phyloP scores from a whole-genome alignment of 2,113 vertebrate species.

The Psophia crepitans region DNA sequence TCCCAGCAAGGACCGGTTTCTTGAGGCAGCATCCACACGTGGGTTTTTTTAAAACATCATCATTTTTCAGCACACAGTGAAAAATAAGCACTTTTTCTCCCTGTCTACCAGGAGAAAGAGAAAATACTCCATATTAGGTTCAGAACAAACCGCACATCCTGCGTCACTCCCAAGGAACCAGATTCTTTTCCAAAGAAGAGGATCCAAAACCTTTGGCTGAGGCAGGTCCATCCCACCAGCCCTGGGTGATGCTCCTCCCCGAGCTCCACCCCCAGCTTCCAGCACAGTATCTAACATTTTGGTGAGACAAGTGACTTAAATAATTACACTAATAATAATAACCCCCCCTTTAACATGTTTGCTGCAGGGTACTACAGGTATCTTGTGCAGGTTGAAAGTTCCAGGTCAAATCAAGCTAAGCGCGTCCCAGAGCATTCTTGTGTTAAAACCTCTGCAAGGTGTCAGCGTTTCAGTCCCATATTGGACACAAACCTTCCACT shows the following conservation, averaged over 20 bases:
- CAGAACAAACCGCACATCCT: neutral
- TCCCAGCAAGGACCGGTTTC: neutral
- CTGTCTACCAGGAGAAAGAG: fast-evolving
- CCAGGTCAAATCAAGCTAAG: neutral
- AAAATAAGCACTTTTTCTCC: fast-evolving
- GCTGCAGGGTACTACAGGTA: fast-evolving
- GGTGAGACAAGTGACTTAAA: fast-evolving
- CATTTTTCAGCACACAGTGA: neutral
- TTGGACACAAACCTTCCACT: neutral
- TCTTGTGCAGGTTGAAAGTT: neutral
- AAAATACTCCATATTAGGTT: fast-evolving
- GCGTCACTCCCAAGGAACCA: fast-evolving
- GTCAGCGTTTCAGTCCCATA: fast-evolving
- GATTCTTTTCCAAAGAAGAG: neutral
- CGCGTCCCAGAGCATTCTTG: fast-evolving
- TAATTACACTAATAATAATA: too few relatives aligned
- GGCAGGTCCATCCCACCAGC: neutral
- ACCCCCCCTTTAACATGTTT: fast-evolving
- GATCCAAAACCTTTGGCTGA: neutral
- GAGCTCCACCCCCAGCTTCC: neutral
- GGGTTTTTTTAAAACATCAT: fast-evolving
- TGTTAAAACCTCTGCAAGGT: neutral
- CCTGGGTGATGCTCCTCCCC: fast-evolving
- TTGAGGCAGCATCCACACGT: fast-evolving
- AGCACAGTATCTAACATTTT: too few relatives aligned